Evolutionary conservation across 2,797 vertebrate genomes (phyloP).

Genomic region (Rhabdomys pumilio): DNA sequence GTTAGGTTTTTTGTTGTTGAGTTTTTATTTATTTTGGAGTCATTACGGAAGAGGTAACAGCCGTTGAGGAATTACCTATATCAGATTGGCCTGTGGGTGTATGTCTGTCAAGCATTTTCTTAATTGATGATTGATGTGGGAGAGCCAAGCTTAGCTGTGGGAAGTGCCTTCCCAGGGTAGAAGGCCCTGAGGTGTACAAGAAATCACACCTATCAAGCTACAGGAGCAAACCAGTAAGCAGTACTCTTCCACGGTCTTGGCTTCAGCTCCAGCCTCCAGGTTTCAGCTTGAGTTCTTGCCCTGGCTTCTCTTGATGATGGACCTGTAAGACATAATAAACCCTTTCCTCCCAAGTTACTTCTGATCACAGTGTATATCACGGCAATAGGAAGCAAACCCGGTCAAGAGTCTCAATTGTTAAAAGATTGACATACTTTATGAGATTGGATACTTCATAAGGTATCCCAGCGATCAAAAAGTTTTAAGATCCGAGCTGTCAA

Average conservation of each 20-base stretch:
- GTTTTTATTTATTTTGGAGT: background rate
- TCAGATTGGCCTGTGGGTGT: background rate
- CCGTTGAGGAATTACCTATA: background rate
- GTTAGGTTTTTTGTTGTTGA: background rate
- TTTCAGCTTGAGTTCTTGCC: background rate
- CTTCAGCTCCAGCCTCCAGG: background rate
- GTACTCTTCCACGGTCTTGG: background rate
- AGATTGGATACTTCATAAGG: background rate
- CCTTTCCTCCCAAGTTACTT: background rate
- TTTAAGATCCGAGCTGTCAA: slow-evolving; percentile 11
- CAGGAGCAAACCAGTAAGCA: background rate
- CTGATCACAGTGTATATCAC: background rate
- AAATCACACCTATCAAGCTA: background rate
- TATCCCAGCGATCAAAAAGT: slow-evolving; percentile 33
- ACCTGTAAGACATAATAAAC: background rate
- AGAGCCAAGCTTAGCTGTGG: background rate
- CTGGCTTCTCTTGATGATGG: background rate
- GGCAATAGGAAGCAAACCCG: background rate
- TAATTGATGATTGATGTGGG: background rate
- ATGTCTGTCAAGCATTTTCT: background rate
- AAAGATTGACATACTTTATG: background rate
- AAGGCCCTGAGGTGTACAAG: background rate
- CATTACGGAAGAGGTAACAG: background rate
- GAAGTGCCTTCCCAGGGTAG: background rate
- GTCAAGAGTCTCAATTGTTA: slow-evolving; percentile 28